Conservation (phyloP, 2,888 invertebrate genomes). For the Patella pellucida region DNA sequence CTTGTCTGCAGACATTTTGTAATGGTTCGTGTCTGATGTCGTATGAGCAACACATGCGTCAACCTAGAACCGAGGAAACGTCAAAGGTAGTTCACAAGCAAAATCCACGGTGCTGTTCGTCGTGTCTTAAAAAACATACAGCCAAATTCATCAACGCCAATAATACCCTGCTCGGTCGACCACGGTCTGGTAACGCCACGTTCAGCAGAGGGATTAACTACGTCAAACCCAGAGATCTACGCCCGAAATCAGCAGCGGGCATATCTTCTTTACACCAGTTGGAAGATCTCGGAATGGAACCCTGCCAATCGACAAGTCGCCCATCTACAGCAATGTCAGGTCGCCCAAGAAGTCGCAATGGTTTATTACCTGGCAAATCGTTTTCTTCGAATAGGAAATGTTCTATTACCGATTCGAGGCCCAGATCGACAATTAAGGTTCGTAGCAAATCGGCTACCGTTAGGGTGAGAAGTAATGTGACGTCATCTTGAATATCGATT, state of each 20-base stretch:
- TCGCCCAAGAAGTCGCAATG: constrained; percentile 50
- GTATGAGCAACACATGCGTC: constrained; percentile 59
- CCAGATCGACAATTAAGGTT: not conserved
- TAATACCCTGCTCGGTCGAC: constrained; percentile 50
- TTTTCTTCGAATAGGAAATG: constrained; percentile 56
- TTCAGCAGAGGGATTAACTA: constrained; percentile 50
- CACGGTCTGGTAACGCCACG: constrained; percentile 51
- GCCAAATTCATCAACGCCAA: constrained; percentile 59
- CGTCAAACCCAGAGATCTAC: constrained; percentile 44
- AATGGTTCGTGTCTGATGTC: constrained; percentile 52
- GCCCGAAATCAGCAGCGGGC: constrained; percentile 43
- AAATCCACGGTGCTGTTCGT: constrained; percentile 46
- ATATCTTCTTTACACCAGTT: constrained; percentile 47
- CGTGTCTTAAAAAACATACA: constrained; percentile 50
- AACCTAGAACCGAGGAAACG: constrained; percentile 38
- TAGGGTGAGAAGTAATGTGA: not conserved
- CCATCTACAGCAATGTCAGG: constrained; percentile 39
- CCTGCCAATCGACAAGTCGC: constrained; percentile 35
- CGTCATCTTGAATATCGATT: not conserved
- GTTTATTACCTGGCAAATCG: constrained; percentile 54
- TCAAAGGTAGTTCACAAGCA: constrained; percentile 28
- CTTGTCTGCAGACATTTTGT: constrained; percentile 51
- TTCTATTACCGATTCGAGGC: constrained; percentile 49
- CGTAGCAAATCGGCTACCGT: not conserved
- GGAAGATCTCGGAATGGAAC: constrained; percentile 54